Conservation (phyloP, 2,797 vertebrate species). For the Phaenicophaeus curvirostris region DNA sequence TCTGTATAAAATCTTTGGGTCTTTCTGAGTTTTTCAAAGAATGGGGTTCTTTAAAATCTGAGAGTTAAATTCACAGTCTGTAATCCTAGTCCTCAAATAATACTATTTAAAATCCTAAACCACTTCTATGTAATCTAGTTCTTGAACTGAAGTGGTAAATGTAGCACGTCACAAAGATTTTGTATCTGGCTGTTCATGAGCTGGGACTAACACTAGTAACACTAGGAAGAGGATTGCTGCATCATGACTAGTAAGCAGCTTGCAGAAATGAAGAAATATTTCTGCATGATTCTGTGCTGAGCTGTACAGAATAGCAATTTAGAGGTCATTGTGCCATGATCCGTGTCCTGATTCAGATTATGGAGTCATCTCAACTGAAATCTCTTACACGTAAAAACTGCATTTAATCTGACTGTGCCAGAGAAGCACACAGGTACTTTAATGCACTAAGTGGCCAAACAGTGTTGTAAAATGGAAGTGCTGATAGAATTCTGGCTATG, state of each 20-base stretch:
- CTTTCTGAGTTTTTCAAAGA: neutral
- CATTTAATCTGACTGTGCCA: neutral
- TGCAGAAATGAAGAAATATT: neutral
- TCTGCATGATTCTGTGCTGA: neutral
- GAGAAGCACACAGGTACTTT: neutral
- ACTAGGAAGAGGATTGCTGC: neutral
- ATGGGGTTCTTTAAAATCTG: neutral
- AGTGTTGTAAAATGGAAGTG: neutral
- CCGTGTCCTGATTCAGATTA: neutral
- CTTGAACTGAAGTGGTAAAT: neutral
- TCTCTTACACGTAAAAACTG: neutral
- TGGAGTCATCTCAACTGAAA: neutral
- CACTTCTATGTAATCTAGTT: neutral
- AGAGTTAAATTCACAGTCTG: neutral
- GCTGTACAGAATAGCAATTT: neutral
- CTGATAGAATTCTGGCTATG: neutral
- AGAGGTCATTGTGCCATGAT: neutral
- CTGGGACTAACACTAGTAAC: neutral
- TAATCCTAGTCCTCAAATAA: neutral
- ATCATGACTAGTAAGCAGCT: neutral
- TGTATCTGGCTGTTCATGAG: neutral
- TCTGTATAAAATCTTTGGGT: neutral
- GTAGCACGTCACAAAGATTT: neutral
- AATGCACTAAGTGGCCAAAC: neutral
- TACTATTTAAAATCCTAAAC: neutral